Evolutionary conservation across 2,113 vertebrate species (phyloP).

Genomic region (Elanus axillaris): DNA sequence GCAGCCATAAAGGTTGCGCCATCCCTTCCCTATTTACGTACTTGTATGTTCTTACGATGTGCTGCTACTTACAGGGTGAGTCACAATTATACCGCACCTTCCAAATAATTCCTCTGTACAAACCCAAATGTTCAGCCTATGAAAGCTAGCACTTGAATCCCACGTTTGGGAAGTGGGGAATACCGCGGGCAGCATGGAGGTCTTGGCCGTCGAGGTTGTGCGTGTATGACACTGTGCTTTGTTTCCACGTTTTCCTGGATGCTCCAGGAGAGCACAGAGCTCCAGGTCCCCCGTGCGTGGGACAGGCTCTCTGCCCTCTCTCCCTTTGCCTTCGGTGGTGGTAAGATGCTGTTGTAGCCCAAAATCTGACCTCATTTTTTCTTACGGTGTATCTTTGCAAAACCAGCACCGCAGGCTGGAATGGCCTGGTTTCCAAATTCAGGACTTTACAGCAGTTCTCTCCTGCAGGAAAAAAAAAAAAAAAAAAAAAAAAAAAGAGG

Average conservation of each 20-base stretch:
- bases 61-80: background rate
- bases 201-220: fast-evolving
- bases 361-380: background rate
- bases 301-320: background rate
- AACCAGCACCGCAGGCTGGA: fast-evolving
- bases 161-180: fast-evolving
- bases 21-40: fast-evolving
- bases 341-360: background rate
- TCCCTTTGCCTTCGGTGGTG: background rate
- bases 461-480: background rate
- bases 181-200: fast-evolving
- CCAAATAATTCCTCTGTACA: background rate
- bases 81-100: fast-evolving
- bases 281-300: fast-evolving
- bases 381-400: fast-evolving
- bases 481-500: background rate
- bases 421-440: background rate
- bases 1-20: fast-evolving
- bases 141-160: fast-evolving
- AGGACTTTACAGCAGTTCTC: background rate
- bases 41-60: fast-evolving
- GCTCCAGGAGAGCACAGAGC: background rate
- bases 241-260: background rate
- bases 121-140: background rate
- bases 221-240: background rate